These are phyloP conservation scores for Tetrapedia diversipes DNA, from an alignment of 2,888 invertebrate species.

Conservation along the genomic window DNA sequence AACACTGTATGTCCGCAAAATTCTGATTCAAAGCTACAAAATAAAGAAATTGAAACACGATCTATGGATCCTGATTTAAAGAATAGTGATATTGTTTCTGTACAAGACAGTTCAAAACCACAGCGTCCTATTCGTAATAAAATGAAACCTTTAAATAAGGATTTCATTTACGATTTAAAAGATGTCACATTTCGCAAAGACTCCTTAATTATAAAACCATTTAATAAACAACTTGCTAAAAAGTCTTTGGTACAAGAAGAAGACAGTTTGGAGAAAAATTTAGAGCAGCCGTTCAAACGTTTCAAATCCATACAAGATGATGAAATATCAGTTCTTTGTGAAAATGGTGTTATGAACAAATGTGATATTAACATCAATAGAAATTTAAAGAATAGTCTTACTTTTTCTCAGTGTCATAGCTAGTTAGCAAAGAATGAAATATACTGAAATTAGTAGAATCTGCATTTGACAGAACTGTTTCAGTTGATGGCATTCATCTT, in stretches of 20 bases:
- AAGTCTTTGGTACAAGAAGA: conserved; percentile 30
- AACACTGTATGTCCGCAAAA: not conserved
- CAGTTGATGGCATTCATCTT: conserved; percentile 8
- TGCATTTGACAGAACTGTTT: conserved; percentile 2
- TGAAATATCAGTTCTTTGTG: conserved; percentile 20
- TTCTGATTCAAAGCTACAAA: conserved; percentile 11
- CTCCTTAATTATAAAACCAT: conserved; percentile 26
- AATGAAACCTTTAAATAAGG: conserved; percentile 87
- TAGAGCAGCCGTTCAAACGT: conserved; percentile 37
- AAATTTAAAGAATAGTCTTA: conserved; percentile 17
- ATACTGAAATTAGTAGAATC: not conserved
- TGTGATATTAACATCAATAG: conserved; percentile 7
- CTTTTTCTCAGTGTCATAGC: conserved; percentile 38
- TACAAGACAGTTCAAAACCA: conserved; percentile 61
- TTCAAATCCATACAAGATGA: conserved; percentile 35
- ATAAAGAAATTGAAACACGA: not conserved
- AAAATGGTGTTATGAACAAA: conserved; percentile 11
- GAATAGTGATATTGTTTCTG: not conserved
- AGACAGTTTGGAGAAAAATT: conserved; percentile 24
- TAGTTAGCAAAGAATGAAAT: conserved; percentile 20
- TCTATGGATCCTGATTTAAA: conserved; percentile 20
- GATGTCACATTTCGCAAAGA: conserved; percentile 67
- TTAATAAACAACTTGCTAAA: conserved; percentile 30
- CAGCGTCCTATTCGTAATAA: conserved; percentile 87
- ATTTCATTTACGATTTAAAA: conserved; percentile 89